A percentile compares a stretch with the other conserved stretches of the same genome.
These are phyloP conservation scores for Orthonevra nobilis DNA, from an alignment of 2,888 invertebrate genomes.

Conservation along the genomic window DNA sequence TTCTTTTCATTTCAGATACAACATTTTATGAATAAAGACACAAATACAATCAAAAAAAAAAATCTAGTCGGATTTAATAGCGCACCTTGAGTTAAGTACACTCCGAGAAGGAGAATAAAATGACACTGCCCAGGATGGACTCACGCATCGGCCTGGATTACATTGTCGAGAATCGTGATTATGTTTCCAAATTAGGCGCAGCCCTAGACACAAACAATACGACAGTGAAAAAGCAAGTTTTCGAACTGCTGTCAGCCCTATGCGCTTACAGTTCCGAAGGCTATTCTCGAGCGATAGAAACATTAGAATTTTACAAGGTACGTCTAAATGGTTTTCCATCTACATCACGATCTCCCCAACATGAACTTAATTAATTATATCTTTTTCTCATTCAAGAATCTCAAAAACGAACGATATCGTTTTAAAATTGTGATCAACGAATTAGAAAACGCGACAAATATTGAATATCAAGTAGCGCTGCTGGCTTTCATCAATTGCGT, in stretches of 20 bases:
- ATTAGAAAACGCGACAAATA: conserved; percentile 87
- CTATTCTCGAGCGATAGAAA: conserved; percentile 91
- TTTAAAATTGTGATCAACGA: conserved; percentile 94
- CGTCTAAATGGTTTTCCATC: conserved; percentile 69
- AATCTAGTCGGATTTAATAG: no score
- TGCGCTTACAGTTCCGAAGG: conserved; percentile 97
- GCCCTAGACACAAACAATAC: conserved; percentile 95
- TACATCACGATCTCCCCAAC: conserved; percentile 29
- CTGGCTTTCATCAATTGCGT: conserved; percentile 97
- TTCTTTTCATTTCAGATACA: conserved; percentile 48
- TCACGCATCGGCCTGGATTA: conserved; percentile 96
- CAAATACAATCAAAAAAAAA: conserved; percentile 15
- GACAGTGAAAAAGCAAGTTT: conserved; percentile 97
- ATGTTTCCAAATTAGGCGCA: conserved; percentile 93
- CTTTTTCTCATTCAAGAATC: conserved; percentile 82
- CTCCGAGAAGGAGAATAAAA: conserved; percentile 14
- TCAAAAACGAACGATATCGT: conserved; percentile 93
- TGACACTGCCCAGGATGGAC: conserved; percentile 84
- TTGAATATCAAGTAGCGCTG: conserved; percentile 94
- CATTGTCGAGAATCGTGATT: conserved; percentile 96
- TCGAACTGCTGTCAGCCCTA: conserved; percentile 95
- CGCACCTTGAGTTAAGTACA: neutral
- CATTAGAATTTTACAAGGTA: conserved; percentile 96
- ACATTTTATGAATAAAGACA: no score
- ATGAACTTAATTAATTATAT: conserved; percentile 18